These are phyloP conservation scores for Sinopyrophorus schimmeli DNA, from an alignment of 2,888 invertebrate genomes.

Conservation along the genomic window DNA sequence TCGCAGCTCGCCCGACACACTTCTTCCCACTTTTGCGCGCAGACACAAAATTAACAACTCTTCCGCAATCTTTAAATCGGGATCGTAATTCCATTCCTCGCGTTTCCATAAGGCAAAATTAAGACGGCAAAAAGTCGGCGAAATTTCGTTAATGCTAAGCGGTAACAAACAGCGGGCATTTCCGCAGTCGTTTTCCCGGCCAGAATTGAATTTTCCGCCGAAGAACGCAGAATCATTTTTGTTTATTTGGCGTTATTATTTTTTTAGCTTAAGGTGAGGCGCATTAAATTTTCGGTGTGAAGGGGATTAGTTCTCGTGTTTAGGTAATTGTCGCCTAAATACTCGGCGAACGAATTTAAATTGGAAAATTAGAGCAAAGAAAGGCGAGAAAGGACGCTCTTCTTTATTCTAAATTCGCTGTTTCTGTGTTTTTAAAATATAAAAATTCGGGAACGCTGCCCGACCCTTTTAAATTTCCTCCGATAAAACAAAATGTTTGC, in stretches of 20 bases:
- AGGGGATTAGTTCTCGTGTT: conserved; percentile 9
- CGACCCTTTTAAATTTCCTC: too few relatives aligned
- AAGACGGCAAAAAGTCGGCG: too few relatives aligned
- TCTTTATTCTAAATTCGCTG: too few relatives aligned
- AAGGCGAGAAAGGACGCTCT: too few relatives aligned
- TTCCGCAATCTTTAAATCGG: too few relatives aligned
- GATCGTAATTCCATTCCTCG: conserved; percentile 3
- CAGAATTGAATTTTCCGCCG: conserved; percentile 28
- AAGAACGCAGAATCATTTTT: conserved; percentile 23
- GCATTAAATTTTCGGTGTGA: conserved; percentile 10
- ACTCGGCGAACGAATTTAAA: conserved; percentile 6
- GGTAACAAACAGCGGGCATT: conserved; percentile 31
- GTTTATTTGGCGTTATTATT: conserved; percentile 24
- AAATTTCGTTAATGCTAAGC: conserved; percentile 26
- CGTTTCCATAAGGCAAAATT: conserved; percentile 16
- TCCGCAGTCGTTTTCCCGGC: conserved; percentile 28
- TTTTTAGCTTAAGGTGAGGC: conserved; percentile 16
- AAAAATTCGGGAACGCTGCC: too few relatives aligned
- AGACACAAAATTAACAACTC: too few relatives aligned
- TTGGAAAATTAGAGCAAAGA: conserved; percentile 15
- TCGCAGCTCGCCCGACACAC: too few relatives aligned
- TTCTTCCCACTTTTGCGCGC: too few relatives aligned
- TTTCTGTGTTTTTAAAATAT: too few relatives aligned
- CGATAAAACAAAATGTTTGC: too few relatives aligned
- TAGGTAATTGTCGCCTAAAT: conserved; percentile 9